phyloP scores from a whole-genome alignment of 2,797 vertebrate species.

The Orientallactaga sibirica region DNA sequence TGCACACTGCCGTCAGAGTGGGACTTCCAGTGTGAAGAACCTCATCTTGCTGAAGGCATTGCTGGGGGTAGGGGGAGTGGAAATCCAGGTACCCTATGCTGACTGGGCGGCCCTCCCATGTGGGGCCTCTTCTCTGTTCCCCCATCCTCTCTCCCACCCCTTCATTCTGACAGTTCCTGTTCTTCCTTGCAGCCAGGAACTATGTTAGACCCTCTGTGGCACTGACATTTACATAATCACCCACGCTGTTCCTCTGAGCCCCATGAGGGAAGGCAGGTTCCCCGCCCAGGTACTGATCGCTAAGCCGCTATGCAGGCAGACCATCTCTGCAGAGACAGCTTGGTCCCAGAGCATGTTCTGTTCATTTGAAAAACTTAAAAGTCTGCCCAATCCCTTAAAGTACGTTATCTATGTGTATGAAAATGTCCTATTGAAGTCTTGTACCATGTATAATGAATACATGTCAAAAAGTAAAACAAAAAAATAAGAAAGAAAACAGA shows the following conservation, averaged over 20 bases:
- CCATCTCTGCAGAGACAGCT: not conserved
- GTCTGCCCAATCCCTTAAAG: not conserved
- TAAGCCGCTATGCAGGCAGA: too few species aligned
- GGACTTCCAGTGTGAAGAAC: not conserved
- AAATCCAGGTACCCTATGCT: not conserved
- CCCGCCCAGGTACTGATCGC: not conserved
- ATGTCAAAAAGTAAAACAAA: not conserved
- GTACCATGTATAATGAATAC: not conserved
- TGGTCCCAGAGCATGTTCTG: not conserved
- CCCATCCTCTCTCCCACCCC: not conserved
- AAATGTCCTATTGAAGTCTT: not conserved
- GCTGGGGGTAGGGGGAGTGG: not conserved
- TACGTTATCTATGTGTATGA: not conserved
- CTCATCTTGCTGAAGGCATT: not conserved
- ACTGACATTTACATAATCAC: not conserved
- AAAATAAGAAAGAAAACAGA: not conserved
- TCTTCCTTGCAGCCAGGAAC: not conserved
- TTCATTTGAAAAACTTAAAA: not conserved
- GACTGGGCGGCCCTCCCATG: not conserved
- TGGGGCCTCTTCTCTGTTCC: not conserved
- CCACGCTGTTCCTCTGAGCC: not conserved
- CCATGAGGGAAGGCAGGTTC: fast-evolving
- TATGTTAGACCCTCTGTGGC: not conserved
- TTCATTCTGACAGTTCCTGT: not conserved
- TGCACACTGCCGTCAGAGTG: not conserved